These are phyloP conservation scores for Drepana arcuata DNA, from an alignment of 1,140 invertebrate genomes.

Conservation along the genomic window DNA sequence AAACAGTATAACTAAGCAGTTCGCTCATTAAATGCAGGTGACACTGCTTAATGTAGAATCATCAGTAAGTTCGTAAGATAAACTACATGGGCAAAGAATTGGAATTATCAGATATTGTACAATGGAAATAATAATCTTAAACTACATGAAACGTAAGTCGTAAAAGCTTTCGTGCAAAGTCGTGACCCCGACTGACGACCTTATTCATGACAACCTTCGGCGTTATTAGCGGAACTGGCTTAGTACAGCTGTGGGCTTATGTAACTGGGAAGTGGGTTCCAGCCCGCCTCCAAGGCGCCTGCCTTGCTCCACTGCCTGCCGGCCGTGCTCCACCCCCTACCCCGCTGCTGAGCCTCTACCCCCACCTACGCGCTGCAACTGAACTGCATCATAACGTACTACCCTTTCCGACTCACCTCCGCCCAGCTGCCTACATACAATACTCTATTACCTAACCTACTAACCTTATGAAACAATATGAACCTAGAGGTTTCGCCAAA, in stretches of 20 bases:
- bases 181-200: constrained; percentile 43
- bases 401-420: constrained; percentile 24
- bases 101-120: too few species aligned
- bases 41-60: too few species aligned
- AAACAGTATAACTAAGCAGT: too few species aligned
- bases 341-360: too few species aligned
- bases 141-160: too few species aligned
- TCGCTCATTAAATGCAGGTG: too few species aligned
- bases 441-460: neutral
- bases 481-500: too few species aligned
- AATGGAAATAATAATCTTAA: too few species aligned
- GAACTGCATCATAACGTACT: constrained; percentile 43
- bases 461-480: neutral
- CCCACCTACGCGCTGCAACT: constrained; percentile 24
- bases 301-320: constrained; percentile 10
- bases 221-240: constrained; percentile 39
- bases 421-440: neutral
- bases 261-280: constrained; percentile 19
- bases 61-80: too few species aligned
- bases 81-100: too few species aligned
- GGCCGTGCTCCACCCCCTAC: constrained; percentile 6
- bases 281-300: constrained; percentile 24
- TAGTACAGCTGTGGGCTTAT: constrained; percentile 32
- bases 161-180: too few species aligned
- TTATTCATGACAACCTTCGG: constrained; percentile 54